Percentiles rank a stretch among this genome's conserved stretches.
Evolutionary conservation across 2,888 invertebrate genomes (phyloP).

Genomic region (Caenorhabditis drosophilae): DNA sequence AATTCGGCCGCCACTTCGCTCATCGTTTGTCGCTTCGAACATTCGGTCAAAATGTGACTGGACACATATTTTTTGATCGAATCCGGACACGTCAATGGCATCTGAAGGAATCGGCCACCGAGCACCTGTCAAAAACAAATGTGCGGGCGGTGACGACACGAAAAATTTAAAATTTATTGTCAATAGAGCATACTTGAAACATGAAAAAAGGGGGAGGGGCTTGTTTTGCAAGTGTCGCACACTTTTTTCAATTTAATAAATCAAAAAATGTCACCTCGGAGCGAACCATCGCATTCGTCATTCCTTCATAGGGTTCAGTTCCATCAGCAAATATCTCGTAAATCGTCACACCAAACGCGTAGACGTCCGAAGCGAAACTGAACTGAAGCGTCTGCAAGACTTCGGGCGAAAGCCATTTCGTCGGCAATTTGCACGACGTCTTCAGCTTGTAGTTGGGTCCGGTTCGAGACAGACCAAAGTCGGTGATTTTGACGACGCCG

Average conservation of each 20-base stretch:
- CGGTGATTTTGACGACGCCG: constrained; percentile 34
- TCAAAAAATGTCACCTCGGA: constrained; percentile 3
- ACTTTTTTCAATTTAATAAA: no score
- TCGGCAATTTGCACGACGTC: constrained; percentile 30
- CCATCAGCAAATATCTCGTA: constrained; percentile 42
- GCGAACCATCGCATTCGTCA: constrained; percentile 23
- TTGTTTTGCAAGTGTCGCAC: no score
- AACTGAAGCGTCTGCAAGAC: constrained; percentile 20
- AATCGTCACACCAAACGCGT: constrained; percentile 15
- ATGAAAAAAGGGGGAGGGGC: no score
- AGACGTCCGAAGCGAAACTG: constrained; percentile 31
- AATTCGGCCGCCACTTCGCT: constrained; percentile 11
- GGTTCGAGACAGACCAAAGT: constrained; percentile 38
- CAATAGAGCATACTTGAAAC: no score
- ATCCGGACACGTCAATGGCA: constrained; percentile 24
- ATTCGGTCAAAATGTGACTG: constrained; percentile 13
- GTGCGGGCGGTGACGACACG: no score
- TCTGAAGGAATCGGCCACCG: constrained; percentile 12
- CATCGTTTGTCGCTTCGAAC: constrained; percentile 9
- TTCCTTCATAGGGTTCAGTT: constrained; percentile 23
- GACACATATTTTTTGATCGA: constrained; percentile 19
- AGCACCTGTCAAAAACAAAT: neutral
- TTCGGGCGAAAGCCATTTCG: constrained; percentile 40
- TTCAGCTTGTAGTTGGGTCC: constrained; percentile 22
- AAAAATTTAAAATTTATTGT: no score